Evolutionary conservation across 92 coral and sea anemone genomes (phyloP), one percentile per base, ranked within the genome.

Genomic region (Parazoanthus darwini): DNA sequence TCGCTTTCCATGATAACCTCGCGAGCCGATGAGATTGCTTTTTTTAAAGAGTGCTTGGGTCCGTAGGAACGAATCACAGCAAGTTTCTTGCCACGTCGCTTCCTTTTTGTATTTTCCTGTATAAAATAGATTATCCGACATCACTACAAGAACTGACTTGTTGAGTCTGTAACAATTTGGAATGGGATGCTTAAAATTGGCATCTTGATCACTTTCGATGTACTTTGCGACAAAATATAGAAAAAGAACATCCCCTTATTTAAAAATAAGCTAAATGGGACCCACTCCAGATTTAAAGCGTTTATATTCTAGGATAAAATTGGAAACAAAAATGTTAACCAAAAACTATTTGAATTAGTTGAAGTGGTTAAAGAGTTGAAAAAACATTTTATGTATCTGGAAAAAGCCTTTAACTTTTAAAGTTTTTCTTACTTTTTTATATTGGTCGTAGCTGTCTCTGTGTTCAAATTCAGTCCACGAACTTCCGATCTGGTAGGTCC

Each of bases 1-100:
- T 43, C 86, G 26, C 63, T 51, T 16, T 71, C 43, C 79, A 84
- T 36, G 67, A 84, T 84, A 3, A 84, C 67, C 3, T 84, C 68
- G 0, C 66, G 87, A 13, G 87, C 87, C 14, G n/a, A 43, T 1
- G 87, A 68, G 75, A 84, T 84, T 3, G 67, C 65, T 23, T 71
- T 44, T 18, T 6, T 48, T 4, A 84, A 46, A 43, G 79, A 84
- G 9, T 2, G 23, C 8, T 46, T 72, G 0, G 78, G 8, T 8
- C 46, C 79, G 23, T 4, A 13, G 13, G 67, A 71, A 0, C 26
- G 87, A 29, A 84, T 70, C 6, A 38, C n/a, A 8, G 87, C 87
- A 16, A 72, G 68, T 29, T 84, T 84, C n/a, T 68, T 71, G 22
- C 29, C 33, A 68, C 87, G 67, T 25, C 66, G 68, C 37, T 23